Percentiles rank a stretch among this genome's conserved stretches.
phyloP scores from a whole-genome alignment of 1,140 invertebrate species.

The Amphibalanus amphitrite region DNA sequence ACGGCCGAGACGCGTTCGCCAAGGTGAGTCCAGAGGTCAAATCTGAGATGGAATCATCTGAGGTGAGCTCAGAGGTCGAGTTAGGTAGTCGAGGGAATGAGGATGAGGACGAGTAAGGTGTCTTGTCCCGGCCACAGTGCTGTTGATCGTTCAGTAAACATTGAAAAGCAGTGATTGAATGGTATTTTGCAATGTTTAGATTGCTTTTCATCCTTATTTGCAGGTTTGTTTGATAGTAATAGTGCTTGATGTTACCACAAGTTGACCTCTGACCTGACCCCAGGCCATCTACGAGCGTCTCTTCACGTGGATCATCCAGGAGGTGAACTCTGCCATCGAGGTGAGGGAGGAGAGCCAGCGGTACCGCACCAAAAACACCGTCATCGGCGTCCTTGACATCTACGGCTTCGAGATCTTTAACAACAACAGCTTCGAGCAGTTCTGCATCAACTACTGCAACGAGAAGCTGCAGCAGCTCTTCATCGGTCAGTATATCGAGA shows the following conservation, averaged over 20 bases:
- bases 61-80: too few relatives aligned
- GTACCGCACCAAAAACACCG: conserved; percentile 44
- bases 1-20: conserved; percentile 80
- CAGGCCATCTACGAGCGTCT: conserved; percentile 76
- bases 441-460: too few relatives aligned
- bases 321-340: conserved; percentile 72
- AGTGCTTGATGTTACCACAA: conserved; percentile 7
- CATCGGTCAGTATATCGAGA: conserved; percentile 96
- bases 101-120: too few relatives aligned
- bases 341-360: conserved; percentile 24
- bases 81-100: too few relatives aligned
- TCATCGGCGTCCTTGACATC: conserved; percentile 91
- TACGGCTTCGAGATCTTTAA: conserved; percentile 97
- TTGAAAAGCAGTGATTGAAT: too few relatives aligned
- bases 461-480: too few relatives aligned
- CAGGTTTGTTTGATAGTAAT: conserved; percentile 9
- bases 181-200: too few relatives aligned
- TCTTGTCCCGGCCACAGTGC: too few relatives aligned
- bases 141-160: too few relatives aligned
- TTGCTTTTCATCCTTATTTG: too few relatives aligned
- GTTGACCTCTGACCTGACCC: conserved; percentile 21
- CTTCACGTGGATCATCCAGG: conserved; percentile 77
- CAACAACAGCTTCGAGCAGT: conserved; percentile 85
- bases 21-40: conserved; percentile 45
- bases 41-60: too few relatives aligned